These are phyloP conservation scores for Panagrolaimus sp. DNA, from an alignment of 1,140 invertebrate genomes.

Conservation along the genomic window DNA sequence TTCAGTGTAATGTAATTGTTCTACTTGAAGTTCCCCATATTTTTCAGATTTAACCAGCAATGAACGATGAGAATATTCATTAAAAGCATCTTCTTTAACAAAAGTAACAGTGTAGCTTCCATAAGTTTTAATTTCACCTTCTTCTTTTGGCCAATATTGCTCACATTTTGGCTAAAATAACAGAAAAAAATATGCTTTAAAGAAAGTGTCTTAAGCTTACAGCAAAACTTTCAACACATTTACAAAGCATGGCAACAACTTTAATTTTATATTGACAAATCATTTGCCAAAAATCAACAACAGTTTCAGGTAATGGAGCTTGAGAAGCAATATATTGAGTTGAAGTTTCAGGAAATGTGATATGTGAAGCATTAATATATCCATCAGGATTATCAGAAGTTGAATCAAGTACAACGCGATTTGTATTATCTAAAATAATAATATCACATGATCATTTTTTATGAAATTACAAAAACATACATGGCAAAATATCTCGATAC, in stretches of 20 bases:
- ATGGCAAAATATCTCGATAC: constrained; percentile 24
- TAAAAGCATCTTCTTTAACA: constrained; percentile 17
- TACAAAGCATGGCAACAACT: constrained; percentile 24
- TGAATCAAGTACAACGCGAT: constrained; percentile 13
- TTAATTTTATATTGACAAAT: constrained; percentile 21
- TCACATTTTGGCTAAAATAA: constrained; percentile 8
- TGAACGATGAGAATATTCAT: constrained; percentile 20
- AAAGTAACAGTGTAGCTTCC: constrained; percentile 13
- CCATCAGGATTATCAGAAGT: constrained; percentile 6
- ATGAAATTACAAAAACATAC: neutral
- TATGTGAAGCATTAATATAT: constrained; percentile 26
- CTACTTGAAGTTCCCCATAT: constrained; percentile 17
- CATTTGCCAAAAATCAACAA: constrained; percentile 28
- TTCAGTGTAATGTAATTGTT: constrained; percentile 25
- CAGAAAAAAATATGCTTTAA: neutral
- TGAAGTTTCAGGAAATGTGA: constrained; percentile 13
- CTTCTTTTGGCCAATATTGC: constrained; percentile 19
- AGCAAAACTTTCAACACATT: constrained; percentile 21
- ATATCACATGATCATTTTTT: neutral
- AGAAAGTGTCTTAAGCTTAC: no score
- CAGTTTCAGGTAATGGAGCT: constrained; percentile 17
- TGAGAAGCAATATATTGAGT: constrained; percentile 22
- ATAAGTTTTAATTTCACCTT: constrained; percentile 15
- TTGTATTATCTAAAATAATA: constrained; percentile 15
- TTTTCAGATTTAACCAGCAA: constrained; percentile 18